phyloP scores from a whole-genome alignment of 2,113 vertebrate genomes.

The Lutjanus erythropterus region DNA sequence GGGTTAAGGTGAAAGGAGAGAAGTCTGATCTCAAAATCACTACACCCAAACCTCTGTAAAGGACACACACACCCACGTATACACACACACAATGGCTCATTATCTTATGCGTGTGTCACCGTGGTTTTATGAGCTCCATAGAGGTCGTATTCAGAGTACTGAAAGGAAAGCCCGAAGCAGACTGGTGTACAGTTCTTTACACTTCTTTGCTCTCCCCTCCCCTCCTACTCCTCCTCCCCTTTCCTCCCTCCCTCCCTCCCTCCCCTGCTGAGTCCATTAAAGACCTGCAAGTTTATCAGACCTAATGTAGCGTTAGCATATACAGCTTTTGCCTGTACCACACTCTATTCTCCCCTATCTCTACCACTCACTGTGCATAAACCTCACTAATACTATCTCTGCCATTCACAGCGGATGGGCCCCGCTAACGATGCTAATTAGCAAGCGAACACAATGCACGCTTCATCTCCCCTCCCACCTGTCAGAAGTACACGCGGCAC shows the following conservation, averaged over 20 bases:
- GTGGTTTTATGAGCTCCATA: slow-evolving; percentile 60
- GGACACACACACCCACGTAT: slow-evolving; percentile 17
- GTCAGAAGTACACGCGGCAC: slow-evolving; percentile 73
- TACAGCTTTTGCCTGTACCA: slow-evolving; percentile 56
- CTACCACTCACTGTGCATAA: slow-evolving; percentile 72
- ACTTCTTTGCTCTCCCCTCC: slow-evolving; percentile 26
- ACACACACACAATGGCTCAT: slow-evolving; percentile 62
- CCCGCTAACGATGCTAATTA: slow-evolving; percentile 85
- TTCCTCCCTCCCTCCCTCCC: not conserved
- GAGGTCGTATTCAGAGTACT: slow-evolving; percentile 59
- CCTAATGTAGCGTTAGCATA: slow-evolving; percentile 75
- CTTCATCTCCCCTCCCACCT: slow-evolving; percentile 84
- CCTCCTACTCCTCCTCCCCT: slow-evolving; percentile 10
- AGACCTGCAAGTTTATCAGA: slow-evolving; percentile 80
- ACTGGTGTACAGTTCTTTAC: slow-evolving; percentile 61
- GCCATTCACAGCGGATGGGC: slow-evolving; percentile 75
- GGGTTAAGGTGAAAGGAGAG: slow-evolving; percentile 70
- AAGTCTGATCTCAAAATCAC: slow-evolving; percentile 77
- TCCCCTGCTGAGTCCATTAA: slow-evolving; percentile 73
- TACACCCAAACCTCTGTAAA: slow-evolving; percentile 54
- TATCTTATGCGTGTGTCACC: slow-evolving; percentile 74
- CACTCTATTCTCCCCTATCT: slow-evolving; percentile 64
- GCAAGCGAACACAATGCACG: slow-evolving; percentile 80
- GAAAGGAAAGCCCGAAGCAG: slow-evolving; percentile 68
- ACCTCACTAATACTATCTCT: slow-evolving; percentile 75